These are phyloP conservation scores for Cerceris rybyensis DNA, from an alignment of 2,888 invertebrate species.

Conservation along the genomic window DNA sequence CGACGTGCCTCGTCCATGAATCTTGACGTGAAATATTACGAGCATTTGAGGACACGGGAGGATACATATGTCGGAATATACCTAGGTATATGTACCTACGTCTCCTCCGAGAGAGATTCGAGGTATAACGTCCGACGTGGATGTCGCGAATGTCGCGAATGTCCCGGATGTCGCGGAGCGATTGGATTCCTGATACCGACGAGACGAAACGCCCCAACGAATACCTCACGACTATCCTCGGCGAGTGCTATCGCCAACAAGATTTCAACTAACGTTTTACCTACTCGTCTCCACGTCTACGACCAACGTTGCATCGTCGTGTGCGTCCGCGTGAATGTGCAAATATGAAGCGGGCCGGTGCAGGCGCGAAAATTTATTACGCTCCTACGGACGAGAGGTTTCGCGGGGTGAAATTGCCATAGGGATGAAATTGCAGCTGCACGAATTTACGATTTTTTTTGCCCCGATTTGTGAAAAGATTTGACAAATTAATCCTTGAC, in stretches of 20 bases:
- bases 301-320: neutral
- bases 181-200: slow-evolving; percentile 46
- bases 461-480: too few species aligned
- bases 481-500: too few species aligned
- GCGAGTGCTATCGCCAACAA: neutral
- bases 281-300: slow-evolving; percentile 5
- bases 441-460: too few species aligned
- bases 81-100: neutral
- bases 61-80: slow-evolving; percentile 5
- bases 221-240: slow-evolving; percentile 4
- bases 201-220: slow-evolving; percentile 21
- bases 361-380: neutral
- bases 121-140: slow-evolving; percentile 16
- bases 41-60: slow-evolving; percentile 24
- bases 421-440: neutral
- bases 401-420: neutral
- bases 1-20: slow-evolving; percentile 14
- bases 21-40: slow-evolving; percentile 35
- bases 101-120: slow-evolving; percentile 16
- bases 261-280: slow-evolving; percentile 8
- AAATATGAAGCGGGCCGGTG: slow-evolving; percentile 19
- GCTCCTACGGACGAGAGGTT: neutral
- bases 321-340: slow-evolving; percentile 17
- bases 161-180: slow-evolving; percentile 31
- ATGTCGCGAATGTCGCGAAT: slow-evolving; percentile 25